These are phyloP conservation scores for Gymnarchus niloticus DNA, from an alignment of 2,113 vertebrate genomes.

Conservation along the genomic window DNA sequence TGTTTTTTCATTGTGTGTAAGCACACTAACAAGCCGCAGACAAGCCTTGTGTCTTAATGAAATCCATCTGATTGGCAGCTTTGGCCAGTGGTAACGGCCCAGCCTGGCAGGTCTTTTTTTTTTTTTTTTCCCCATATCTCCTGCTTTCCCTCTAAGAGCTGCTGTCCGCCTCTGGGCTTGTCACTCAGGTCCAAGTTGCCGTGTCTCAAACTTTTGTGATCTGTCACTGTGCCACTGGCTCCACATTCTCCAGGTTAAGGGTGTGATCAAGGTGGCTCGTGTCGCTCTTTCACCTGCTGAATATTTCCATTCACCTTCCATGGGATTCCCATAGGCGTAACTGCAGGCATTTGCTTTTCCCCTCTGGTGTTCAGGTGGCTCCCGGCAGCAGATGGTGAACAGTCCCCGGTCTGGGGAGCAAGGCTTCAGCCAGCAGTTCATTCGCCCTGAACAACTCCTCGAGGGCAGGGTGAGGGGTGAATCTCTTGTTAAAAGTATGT, in stretches of 20 bases:
- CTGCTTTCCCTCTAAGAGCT: neutral
- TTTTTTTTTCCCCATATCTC: neutral
- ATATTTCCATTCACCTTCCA: no score
- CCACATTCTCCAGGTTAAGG: neutral
- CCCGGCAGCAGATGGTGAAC: slow-evolving; percentile 51
- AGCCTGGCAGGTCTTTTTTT: no score
- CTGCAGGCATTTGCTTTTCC: neutral
- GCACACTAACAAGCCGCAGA: neutral
- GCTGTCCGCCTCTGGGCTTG: neutral
- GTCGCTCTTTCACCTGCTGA: no score
- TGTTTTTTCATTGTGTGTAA: neutral
- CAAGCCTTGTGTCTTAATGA: neutral
- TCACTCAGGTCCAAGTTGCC: neutral
- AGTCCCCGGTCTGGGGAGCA: slow-evolving; percentile 59
- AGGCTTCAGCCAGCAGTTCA: slow-evolving; percentile 64
- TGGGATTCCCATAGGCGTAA: no score
- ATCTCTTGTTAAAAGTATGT: neutral
- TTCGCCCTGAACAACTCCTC: slow-evolving; percentile 68
- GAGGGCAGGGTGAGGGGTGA: slow-evolving; percentile 66
- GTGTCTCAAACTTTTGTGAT: neutral
- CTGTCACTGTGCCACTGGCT: neutral
- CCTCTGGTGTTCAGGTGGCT: slow-evolving; percentile 49
- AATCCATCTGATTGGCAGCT: neutral
- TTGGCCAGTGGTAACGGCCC: no score
- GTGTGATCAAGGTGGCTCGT: no score